Conservation (phyloP, 2,797 vertebrate species). For the Parambassis ranga region DNA sequence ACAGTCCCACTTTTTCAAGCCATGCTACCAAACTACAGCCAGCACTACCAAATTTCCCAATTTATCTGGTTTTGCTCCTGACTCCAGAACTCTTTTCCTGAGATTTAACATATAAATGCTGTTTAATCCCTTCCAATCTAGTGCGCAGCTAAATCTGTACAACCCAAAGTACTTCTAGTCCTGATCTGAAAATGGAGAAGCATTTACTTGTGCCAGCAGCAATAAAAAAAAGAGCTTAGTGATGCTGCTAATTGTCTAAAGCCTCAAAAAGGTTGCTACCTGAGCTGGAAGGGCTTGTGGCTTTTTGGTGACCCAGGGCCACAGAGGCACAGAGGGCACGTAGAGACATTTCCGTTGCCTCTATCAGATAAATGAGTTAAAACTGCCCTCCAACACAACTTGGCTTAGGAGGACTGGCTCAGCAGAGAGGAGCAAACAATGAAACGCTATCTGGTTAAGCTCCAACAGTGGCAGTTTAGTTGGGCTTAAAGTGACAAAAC, state of each 20-base stretch:
- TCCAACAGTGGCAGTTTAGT: conserved; percentile 55
- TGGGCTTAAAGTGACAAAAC: conserved; percentile 59
- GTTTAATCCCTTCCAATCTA: conserved; percentile 34
- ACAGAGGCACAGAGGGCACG: conserved; percentile 51
- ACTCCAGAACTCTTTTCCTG: conserved; percentile 15
- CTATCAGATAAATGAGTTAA: conserved; percentile 77
- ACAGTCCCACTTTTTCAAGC: background rate
- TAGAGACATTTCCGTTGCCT: conserved; percentile 60
- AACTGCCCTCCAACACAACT: conserved; percentile 71
- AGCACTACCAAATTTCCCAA: background rate
- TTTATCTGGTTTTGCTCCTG: background rate
- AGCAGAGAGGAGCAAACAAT: conserved; percentile 63
- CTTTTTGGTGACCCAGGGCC: conserved; percentile 57
- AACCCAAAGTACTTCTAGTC: conserved; percentile 20
- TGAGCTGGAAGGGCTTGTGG: conserved; percentile 60
- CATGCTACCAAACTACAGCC: background rate
- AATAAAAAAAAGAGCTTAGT: conserved; percentile 69
- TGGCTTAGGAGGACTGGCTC: conserved; percentile 70
- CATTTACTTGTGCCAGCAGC: conserved; percentile 38
- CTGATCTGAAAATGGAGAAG: conserved; percentile 57
- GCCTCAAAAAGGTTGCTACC: conserved; percentile 65
- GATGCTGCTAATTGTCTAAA: conserved; percentile 67
- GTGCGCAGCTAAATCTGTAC: conserved; percentile 22
- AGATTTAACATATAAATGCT: conserved; percentile 26
- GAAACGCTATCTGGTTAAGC: conserved; percentile 60